Base-by-base conservation (phyloP, 2,888 invertebrate genomes). In the Abrostola tripartita region DNA sequence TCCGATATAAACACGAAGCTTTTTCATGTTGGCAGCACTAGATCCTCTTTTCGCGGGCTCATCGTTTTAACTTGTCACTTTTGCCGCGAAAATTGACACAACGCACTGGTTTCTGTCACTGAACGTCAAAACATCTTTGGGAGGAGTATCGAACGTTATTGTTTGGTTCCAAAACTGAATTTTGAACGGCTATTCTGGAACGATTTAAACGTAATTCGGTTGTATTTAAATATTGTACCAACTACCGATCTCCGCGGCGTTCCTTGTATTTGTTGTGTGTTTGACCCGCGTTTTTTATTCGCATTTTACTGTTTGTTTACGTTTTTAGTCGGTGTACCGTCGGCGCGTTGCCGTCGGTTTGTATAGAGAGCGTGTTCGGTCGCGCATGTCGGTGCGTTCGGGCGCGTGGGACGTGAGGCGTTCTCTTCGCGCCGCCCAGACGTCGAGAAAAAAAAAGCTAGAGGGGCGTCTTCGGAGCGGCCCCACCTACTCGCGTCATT, bases 11-110 rank as follows among this genome's bases (percentile, higher is more conserved):
- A 78, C 83, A 81, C 76, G 77, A 78, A 83, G 77, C 74, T 85
- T 85, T 86, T 84, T 94, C 93, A 93, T 94, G 94, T 93, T 91
- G 94, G 94, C 86, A 93, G 87, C 92, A 93, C 92, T 88, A 87
- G 81, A 79, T 88, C 85, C 84, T 87, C 85, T 84, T 86, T 89
- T 81, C 87, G 89, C 83, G 89, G 85, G 86, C 84, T 89, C 94
- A 93, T 93, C 87, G 63, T 78, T 76, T 88, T 85, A 84, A 89
- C 84, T 87, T 89, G 83, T 88, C 89, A 88, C 88, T 86, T 81
- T 78, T 78, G 52, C 77, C 82, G 80, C 82, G 78, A 74, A 85
- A 83, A 84, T 82, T 80, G 76, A 79, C 82, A 81, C 79, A 76
- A 77, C 54, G 69, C 85, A 85, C 84, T 82, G 64, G 71, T 68